These are phyloP conservation scores for Zoanthus solanderi DNA, from an alignment of 92 coral and sea anemone species.

Conservation along the genomic window DNA sequence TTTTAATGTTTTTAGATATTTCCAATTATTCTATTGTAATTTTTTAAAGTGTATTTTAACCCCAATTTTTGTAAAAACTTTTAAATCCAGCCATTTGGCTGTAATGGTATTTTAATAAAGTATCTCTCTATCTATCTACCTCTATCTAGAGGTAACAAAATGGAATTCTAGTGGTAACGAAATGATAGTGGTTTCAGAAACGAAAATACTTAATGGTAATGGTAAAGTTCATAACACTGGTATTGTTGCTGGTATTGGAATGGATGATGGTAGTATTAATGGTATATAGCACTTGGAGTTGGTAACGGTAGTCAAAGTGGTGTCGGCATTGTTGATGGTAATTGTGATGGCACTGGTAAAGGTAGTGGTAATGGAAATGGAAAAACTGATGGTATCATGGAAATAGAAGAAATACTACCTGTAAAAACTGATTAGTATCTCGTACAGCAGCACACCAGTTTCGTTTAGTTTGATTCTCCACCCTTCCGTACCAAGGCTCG, in stretches of 20 bases:
- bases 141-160: too few species aligned
- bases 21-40: too few species aligned
- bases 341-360: background rate
- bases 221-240: background rate
- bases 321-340: background rate
- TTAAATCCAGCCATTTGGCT: too few species aligned
- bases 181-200: background rate
- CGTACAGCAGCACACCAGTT: constrained; percentile 74
- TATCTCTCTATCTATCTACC: too few species aligned
- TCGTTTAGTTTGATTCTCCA: constrained; percentile 69
- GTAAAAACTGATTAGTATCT: constrained; percentile 72
- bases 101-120: too few species aligned
- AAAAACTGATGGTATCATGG: background rate
- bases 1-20: too few species aligned
- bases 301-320: background rate
- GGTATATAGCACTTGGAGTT: background rate
- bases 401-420: constrained; percentile 43
- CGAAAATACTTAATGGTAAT: background rate
- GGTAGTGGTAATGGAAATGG: background rate
- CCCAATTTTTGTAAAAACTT: too few species aligned
- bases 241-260: background rate
- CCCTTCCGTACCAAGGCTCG: constrained; percentile 86
- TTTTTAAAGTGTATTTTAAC: too few species aligned
- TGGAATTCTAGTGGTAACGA: too few species aligned
- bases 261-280: background rate